Evolutionary conservation across 2,797 vertebrate species (phyloP).

Genomic region (Hipposideros larvatus): DNA sequence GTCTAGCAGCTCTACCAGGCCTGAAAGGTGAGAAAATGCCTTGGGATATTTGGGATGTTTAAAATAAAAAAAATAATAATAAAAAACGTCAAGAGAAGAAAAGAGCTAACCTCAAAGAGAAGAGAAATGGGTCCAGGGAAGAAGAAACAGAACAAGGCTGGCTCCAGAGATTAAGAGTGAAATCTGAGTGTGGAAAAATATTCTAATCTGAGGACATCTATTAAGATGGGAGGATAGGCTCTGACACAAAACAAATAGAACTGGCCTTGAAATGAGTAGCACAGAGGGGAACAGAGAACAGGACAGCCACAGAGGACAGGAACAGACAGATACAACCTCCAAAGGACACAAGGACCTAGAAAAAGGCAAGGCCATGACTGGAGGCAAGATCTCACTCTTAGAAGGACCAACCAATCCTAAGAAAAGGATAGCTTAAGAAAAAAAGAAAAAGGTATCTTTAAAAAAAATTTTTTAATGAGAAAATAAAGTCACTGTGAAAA

Average conservation of each 20-base stretch:
- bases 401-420: neutral
- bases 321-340: neutral
- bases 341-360: neutral
- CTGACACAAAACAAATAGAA: neutral
- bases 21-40: neutral
- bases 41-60: neutral
- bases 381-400: neutral
- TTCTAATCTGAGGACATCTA: neutral
- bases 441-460: neutral
- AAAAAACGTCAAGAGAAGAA: neutral
- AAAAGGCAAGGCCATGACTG: neutral
- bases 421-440: neutral
- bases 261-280: neutral
- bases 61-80: neutral
- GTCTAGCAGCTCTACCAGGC: neutral
- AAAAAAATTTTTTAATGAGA: neutral
- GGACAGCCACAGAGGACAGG: neutral
- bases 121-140: neutral
- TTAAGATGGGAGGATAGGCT: neutral
- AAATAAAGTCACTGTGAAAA: neutral
- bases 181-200: conserved; percentile 34
- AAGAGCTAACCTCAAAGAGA: neutral
- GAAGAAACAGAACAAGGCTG: neutral
- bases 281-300: neutral
- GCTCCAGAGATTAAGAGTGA: neutral